Percentiles rank a stretch among this genome's conserved stretches.
Evolutionary conservation across 2,113 vertebrate species (phyloP).

Genomic region (Phyllostomus discolor): DNA sequence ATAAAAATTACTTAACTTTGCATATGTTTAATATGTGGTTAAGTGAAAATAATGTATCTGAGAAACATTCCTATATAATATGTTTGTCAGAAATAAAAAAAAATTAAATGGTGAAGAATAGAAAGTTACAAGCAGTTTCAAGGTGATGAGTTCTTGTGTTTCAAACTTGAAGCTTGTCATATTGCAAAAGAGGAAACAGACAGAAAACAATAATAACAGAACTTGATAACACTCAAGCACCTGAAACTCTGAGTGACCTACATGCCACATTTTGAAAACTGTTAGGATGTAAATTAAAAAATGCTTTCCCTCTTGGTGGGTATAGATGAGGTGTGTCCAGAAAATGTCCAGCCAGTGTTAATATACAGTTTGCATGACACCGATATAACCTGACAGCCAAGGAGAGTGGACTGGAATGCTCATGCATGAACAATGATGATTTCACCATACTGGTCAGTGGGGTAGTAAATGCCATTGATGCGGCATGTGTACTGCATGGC

Average conservation of each 20-base stretch:
- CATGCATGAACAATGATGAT: no score
- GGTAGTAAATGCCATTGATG: no score
- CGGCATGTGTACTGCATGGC: no score
- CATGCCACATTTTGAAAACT: not conserved
- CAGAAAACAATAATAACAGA: not conserved
- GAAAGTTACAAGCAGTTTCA: not conserved
- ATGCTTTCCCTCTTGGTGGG: not conserved
- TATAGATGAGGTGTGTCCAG: no score
- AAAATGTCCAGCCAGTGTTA: no score
- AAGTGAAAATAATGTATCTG: not conserved
- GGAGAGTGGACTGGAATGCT: no score
- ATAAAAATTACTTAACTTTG: not conserved
- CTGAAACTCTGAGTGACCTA: not conserved
- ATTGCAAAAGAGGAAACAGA: not conserved
- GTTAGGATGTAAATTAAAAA: not conserved
- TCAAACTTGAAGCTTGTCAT: not conserved
- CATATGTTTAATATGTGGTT: not conserved
- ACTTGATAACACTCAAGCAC: not conserved
- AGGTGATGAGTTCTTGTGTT: not conserved
- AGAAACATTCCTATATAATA: not conserved
- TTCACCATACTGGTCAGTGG: no score
- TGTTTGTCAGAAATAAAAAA: not conserved
- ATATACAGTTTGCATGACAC: no score
- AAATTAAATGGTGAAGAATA: not conserved
- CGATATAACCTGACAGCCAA: no score